Conservation (phyloP, 2,113 vertebrate genomes). For the Turdus rufiventris region DNA sequence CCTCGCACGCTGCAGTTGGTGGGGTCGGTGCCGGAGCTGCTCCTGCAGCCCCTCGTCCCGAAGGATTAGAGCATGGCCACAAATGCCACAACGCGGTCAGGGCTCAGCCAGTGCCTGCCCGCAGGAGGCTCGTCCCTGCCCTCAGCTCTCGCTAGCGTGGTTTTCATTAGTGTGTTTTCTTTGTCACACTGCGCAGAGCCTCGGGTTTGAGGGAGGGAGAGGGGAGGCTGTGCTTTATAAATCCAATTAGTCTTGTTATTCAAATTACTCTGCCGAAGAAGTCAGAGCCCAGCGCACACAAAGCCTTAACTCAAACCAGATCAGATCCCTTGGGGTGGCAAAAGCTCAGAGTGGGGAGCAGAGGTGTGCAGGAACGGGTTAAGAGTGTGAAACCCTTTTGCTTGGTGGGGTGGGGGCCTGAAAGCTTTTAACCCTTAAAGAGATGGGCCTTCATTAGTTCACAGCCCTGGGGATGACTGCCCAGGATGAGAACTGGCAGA, state of each 20-base stretch:
- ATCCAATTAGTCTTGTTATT: constrained; percentile 60
- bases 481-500: not conserved
- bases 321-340: not conserved
- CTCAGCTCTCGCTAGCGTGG: not conserved
- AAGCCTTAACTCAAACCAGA: constrained; percentile 56
- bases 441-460: not conserved
- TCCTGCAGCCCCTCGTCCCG: not conserved
- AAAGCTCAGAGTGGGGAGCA: not conserved
- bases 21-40: not conserved
- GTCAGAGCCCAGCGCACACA: not conserved
- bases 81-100: not conserved
- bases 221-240: constrained; percentile 18
- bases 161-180: constrained; percentile 56
- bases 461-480: not conserved
- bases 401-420: not conserved
- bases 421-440: constrained; percentile 36
- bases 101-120: constrained; percentile 14
- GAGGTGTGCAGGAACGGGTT: not conserved
- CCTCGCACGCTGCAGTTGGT: rapidly evolving
- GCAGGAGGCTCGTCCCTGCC: not conserved
- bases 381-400: not conserved
- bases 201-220: not conserved
- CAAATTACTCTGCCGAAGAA: constrained; percentile 26
- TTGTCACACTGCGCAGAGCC: constrained; percentile 44
- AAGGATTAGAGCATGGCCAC: not conserved